Percentiles rank a stretch among this genome's conserved stretches.
These are phyloP conservation scores for Xiphorhynchus elegans DNA, from an alignment of 2,113 vertebrate species.

Conservation along the genomic window DNA sequence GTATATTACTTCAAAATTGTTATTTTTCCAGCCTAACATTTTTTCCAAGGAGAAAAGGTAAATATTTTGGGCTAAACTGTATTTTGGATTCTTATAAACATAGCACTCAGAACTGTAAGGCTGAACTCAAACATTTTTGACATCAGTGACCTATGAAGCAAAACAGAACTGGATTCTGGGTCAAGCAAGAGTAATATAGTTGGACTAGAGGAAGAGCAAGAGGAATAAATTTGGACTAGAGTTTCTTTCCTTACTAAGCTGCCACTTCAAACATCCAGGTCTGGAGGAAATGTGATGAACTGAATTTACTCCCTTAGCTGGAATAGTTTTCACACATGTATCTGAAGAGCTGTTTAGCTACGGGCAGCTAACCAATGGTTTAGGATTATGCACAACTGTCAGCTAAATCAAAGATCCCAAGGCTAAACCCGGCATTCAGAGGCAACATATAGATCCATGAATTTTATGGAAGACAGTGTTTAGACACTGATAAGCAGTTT, in stretches of 20 bases:
- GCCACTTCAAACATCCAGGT: neutral
- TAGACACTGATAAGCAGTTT: conserved; percentile 30
- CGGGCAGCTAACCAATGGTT: neutral
- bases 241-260: neutral
- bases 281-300: conserved; percentile 6
- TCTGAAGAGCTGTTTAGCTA: conserved; percentile 24
- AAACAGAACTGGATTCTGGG: neutral
- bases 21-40: conserved; percentile 8
- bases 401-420: conserved; percentile 52
- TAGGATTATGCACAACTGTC: conserved; percentile 51
- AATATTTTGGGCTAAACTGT: neutral
- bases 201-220: neutral
- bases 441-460: conserved; percentile 8
- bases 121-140: neutral
- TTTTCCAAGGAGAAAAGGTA: neutral
- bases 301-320: conserved; percentile 23
- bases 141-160: neutral
- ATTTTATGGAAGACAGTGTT: conserved; percentile 12
- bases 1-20: conserved; percentile 8
- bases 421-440: conserved; percentile 27
- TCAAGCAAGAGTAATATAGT: neutral
- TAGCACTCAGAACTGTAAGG: neutral
- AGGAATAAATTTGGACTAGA: neutral
- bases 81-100: neutral
- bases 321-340: neutral